Conservation (phyloP, 1,140 invertebrate genomes). For the Drosophila gunungcola region DNA sequence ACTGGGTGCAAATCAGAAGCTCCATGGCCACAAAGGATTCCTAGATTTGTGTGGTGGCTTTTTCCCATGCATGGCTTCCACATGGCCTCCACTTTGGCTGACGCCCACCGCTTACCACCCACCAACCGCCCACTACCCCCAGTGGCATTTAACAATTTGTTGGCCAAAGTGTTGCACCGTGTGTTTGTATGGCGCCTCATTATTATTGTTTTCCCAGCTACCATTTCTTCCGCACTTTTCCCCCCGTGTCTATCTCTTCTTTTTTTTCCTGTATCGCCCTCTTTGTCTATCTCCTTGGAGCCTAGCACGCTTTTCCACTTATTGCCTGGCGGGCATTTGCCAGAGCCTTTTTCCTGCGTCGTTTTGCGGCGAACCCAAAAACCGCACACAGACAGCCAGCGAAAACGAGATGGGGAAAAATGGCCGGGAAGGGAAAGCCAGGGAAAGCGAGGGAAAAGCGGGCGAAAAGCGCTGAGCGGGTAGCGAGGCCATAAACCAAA, state of each 20-base stretch:
- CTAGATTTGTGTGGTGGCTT: conserved; percentile 40
- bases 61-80: conserved; percentile 8
- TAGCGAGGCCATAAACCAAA: conserved; percentile 69
- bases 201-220: conserved; percentile 70
- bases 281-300: conserved; percentile 8
- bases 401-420: conserved; percentile 23
- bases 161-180: conserved; percentile 69
- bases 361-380: conserved; percentile 69
- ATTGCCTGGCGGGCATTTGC: conserved; percentile 63
- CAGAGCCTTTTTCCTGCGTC: conserved; percentile 66
- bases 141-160: conserved; percentile 53
- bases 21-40: conserved; percentile 36
- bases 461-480: conserved; percentile 36
- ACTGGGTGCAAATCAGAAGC: conserved; percentile 17
- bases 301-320: conserved; percentile 54
- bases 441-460: conserved; percentile 2
- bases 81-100: conserved; percentile 18
- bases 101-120: not conserved
- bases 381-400: conserved; percentile 60
- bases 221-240: conserved; percentile 39
- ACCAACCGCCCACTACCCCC: not conserved
- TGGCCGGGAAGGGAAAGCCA: not conserved
- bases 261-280: not conserved
- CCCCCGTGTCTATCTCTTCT: too few species aligned
- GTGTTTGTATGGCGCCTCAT: conserved; percentile 71